Conservation (phyloP, 1,140 invertebrate genomes). For the Nasonia vitripennis region DNA sequence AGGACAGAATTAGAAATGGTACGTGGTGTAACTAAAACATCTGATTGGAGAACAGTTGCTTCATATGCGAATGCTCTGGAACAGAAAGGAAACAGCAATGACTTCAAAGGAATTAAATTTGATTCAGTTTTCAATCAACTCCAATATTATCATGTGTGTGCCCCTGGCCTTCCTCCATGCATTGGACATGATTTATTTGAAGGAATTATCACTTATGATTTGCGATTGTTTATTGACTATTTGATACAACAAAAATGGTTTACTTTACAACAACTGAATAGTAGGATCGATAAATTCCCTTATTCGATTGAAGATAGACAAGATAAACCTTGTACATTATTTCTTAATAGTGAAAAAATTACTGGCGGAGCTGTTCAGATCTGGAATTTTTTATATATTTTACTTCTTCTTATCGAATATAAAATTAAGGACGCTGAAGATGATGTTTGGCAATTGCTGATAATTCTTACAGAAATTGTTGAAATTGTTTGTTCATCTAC, state of each 20-base stretch:
- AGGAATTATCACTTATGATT: conserved; percentile 56
- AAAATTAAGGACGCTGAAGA: conserved; percentile 50
- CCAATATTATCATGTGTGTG: conserved; percentile 51
- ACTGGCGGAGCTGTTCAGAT: conserved; percentile 48
- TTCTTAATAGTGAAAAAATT: conserved; percentile 40
- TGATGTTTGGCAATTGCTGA: conserved; percentile 41
- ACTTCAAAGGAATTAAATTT: conserved; percentile 55
- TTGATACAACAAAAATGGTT: conserved; percentile 57
- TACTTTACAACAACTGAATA: conserved; percentile 53
- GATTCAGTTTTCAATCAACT: conserved; percentile 54
- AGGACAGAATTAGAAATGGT: conserved; percentile 52
- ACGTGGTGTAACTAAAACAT: conserved; percentile 40
- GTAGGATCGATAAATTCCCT: conserved; percentile 52
- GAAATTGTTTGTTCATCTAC: conserved; percentile 50
- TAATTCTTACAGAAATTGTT: conserved; percentile 52
- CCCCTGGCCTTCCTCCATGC: conserved; percentile 56
- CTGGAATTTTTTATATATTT: conserved; percentile 50
- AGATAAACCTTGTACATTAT: conserved; percentile 50
- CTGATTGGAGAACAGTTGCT: conserved; percentile 50
- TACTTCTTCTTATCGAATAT: conserved; percentile 50
- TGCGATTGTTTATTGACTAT: conserved; percentile 54
- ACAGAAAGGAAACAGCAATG: conserved; percentile 42
- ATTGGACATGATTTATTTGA: conserved; percentile 58
- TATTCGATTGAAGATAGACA: conserved; percentile 57
- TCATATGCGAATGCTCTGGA: conserved; percentile 54